These are phyloP conservation scores for Hippopotamyrus pictus DNA, from an alignment of 2,797 vertebrate species.

Conservation along the genomic window DNA sequence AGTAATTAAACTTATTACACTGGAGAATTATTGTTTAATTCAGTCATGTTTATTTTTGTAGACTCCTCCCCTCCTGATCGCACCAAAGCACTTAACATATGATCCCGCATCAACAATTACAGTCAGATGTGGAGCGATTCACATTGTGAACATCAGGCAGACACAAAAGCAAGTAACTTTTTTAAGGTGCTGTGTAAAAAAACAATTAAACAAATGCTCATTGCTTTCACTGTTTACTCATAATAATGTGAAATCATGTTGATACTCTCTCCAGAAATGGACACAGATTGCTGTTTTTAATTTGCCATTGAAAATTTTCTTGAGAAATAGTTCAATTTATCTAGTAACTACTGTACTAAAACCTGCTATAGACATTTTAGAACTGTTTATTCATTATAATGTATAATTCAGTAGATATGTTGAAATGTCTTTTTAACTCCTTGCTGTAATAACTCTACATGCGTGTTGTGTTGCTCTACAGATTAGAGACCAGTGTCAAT, in stretches of 20 bases:
- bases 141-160: neutral
- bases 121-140: neutral
- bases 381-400: neutral
- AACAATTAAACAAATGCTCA: neutral
- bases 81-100: neutral
- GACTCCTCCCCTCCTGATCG: neutral
- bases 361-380: neutral
- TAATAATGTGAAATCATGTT: neutral
- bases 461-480: neutral
- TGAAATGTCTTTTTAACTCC: neutral
- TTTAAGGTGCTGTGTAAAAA: neutral
- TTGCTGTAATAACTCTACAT: neutral
- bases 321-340: neutral
- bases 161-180: neutral
- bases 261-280: neutral
- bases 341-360: neutral
- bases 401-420: neutral
- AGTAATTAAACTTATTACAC: neutral
- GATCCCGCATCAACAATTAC: neutral
- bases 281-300: neutral
- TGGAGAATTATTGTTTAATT: slow-evolving; percentile 4
- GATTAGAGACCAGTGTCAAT: neutral
- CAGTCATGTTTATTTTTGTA: neutral
- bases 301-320: neutral
- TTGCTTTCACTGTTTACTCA: neutral